phyloP scores from a whole-genome alignment of 2,113 vertebrate species.

The Ophthalmolycus amberensis region DNA sequence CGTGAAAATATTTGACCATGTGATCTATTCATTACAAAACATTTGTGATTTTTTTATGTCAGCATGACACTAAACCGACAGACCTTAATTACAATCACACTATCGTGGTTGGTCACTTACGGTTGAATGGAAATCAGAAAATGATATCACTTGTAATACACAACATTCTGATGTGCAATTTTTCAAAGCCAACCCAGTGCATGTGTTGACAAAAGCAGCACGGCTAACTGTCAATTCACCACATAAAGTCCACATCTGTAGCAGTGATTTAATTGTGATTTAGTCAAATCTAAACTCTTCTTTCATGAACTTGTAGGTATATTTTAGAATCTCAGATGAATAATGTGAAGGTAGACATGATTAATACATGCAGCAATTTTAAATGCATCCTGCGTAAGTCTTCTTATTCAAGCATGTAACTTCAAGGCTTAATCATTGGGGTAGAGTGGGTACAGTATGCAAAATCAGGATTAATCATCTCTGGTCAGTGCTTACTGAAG shows the following conservation, averaged over 20 bases:
- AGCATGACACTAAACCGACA: background rate
- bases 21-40: background rate
- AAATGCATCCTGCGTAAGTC: background rate
- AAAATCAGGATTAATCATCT: conserved; percentile 50
- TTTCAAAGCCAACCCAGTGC: background rate
- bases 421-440: conserved; percentile 20
- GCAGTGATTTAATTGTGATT: conserved; percentile 8
- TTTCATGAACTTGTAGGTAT: background rate
- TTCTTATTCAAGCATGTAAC: conserved; percentile 21
- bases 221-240: background rate
- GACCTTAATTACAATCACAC: background rate
- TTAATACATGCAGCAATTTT: conserved; percentile 24
- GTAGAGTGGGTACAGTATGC: conserved; percentile 22
- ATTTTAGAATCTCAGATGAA: background rate
- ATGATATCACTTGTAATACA: too few species aligned
- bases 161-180: too few species aligned
- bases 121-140: background rate
- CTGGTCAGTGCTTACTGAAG: conserved; percentile 32
- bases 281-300: background rate
- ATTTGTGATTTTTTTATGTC: background rate
- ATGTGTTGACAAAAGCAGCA: background rate
- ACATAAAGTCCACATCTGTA: background rate
- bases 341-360: background rate
- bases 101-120: background rate
- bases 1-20: background rate